Evolutionary conservation across 2,113 vertebrate genomes (phyloP), one percentile per base, ranked within the genome.

Genomic region (Paramormyrops kingsleyae): DNA sequence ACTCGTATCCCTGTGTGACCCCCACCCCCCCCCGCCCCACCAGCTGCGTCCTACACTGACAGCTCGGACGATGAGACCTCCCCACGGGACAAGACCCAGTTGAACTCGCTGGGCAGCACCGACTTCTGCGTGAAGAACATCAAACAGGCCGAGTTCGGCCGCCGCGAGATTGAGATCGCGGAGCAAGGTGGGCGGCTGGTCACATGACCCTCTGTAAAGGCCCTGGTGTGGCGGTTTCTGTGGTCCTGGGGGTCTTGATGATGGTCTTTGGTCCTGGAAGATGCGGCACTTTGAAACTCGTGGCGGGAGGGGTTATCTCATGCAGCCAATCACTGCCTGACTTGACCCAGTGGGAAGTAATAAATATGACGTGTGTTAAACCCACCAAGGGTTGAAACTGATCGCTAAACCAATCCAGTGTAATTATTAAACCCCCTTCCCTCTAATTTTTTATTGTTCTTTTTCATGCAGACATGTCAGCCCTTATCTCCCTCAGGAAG

Each of bases 111-210:
- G 91, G 97, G 97, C 95, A 98, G 96, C 96, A 97, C 95, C 91
- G 98, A 99, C 90, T 99, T 99, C 95, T 99, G 98, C 3, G 97
- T 99, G 93, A 99, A 99, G 96, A 99, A 97, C 94, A 98, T 99
- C 94, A 99, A 99, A 89, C 98, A 99, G 94, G 97, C 97, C 0
- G 98, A 99, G 92, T 99, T 99, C 31, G 98, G 98, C 87, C 95
- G 98, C 85, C 96, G 98, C 70, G 98, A 99, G 94, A 98, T 99
- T 10, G 98, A 99, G 95, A 99, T 99, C 0, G 98, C 98, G 0
- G 98, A 98, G 83, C 98, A 99, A 97, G 98, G 98, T 99, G 13
- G 74, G 50, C 21, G 31, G 35, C 35, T 7, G 53, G 35, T 59
- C 35, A 87, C 46, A 3, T 52, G 47, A 52, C 84, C 80, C 21